phyloP scores from a whole-genome alignment of 2,888 invertebrate genomes.

The Isotomurus palustris region DNA sequence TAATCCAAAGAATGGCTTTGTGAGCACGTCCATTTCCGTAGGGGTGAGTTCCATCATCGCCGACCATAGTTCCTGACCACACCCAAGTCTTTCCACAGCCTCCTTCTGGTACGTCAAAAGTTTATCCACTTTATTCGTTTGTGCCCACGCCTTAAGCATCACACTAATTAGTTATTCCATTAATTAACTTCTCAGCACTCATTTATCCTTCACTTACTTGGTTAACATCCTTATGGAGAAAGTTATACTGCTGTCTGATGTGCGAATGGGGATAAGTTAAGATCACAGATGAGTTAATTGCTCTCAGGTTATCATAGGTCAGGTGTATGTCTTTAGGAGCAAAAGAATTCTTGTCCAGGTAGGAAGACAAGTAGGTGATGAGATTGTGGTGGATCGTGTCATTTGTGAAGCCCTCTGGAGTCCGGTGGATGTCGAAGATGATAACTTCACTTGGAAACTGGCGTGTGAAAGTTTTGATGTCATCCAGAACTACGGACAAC shows the following conservation, averaged over 20 bases:
- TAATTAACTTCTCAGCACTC: constrained; percentile 46
- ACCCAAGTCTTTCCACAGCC: constrained; percentile 23
- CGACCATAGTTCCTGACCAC: constrained; percentile 52
- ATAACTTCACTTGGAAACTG: constrained; percentile 59
- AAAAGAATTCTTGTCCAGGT: constrained; percentile 49
- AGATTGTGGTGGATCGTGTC: constrained; percentile 48
- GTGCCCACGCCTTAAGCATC: constrained; percentile 58
- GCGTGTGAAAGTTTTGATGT: constrained; percentile 55
- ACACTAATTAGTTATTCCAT: neutral
- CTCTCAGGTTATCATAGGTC: constrained; percentile 55
- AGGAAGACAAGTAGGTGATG: constrained; percentile 48
- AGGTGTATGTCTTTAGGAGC: constrained; percentile 45
- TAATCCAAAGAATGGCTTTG: constrained; percentile 57
- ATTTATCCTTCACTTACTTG: constrained; percentile 1
- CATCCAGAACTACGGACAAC: constrained; percentile 53
- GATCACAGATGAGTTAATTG: constrained; percentile 54
- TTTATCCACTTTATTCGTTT: constrained; percentile 56
- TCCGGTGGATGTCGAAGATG: constrained; percentile 59
- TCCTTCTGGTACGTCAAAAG: constrained; percentile 53
- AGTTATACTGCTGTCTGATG: constrained; percentile 46
- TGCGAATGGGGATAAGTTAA: constrained; percentile 55
- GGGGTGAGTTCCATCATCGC: constrained; percentile 73
- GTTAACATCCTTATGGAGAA: neutral
- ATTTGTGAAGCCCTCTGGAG: constrained; percentile 54
- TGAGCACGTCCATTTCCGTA: constrained; percentile 57